phyloP scores from a whole-genome alignment of 1,140 invertebrate species.

The Magallana angulata region DNA sequence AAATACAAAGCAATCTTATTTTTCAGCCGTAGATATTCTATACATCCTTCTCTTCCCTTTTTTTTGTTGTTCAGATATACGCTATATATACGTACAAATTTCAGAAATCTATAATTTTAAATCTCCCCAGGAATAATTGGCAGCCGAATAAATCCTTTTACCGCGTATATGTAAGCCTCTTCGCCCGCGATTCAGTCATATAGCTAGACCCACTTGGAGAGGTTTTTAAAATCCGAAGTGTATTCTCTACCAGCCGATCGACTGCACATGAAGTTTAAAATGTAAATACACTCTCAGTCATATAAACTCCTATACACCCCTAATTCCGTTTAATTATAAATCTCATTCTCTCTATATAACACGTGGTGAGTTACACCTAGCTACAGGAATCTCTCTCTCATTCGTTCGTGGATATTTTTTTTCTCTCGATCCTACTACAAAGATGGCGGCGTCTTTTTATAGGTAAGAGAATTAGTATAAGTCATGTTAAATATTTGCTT shows the following conservation, averaged over 20 bases:
- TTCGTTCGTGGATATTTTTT: not conserved
- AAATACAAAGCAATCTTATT: no score
- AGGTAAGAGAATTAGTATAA: not conserved
- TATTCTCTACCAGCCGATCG: not conserved
- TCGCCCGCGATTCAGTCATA: not conserved
- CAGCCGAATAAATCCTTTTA: not conserved
- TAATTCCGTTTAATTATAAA: slow-evolving; percentile 34
- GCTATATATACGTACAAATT: slow-evolving; percentile 1
- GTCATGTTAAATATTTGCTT: not conserved
- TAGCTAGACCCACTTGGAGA: not conserved
- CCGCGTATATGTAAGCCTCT: not conserved
- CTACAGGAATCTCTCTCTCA: not conserved
- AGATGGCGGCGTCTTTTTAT: slow-evolving; percentile 30
- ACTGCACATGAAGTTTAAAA: slow-evolving; percentile 9
- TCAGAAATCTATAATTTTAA: slow-evolving; percentile 35
- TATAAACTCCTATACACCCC: not conserved
- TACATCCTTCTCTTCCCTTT: no score
- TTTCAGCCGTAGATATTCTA: no score
- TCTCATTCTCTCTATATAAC: not conserved
- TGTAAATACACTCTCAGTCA: slow-evolving; percentile 14
- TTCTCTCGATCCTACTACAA: not conserved
- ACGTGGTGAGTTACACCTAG: slow-evolving; percentile 24
- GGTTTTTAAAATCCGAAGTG: slow-evolving; percentile 3
- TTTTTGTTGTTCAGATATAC: no score
- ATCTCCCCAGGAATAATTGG: slow-evolving; percentile 13